Evolutionary conservation across 2,113 vertebrate genomes (phyloP), one percentile per base, ranked within the genome.

Genomic region (Leptosomus discolor): DNA sequence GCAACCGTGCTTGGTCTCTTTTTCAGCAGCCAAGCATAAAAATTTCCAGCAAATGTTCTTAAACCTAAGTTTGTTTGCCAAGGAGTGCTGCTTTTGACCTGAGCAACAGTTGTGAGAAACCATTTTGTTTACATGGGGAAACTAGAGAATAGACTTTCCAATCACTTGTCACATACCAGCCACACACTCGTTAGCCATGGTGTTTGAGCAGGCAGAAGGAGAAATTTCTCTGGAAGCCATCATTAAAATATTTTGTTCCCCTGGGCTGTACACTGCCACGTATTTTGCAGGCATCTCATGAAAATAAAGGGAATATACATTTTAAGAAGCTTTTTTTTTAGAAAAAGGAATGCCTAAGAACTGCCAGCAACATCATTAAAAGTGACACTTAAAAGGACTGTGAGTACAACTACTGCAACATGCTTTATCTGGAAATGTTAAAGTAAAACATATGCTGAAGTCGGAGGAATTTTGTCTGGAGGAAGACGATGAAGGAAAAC

Each of bases 401-500:
- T 76, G 45, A 82, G 34, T 61, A 56, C 45, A 95, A 76, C 80
- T 94, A 91, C 80, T 90, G 64, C 69, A 96, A n/a, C 64, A 45
- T 65, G 56, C 45, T 96, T 79, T 88, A 92, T 96, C 93, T 92
- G 70, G 39, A 95, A 85, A 84, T 36, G 36, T 68, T 91, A 94
- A 96, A 94, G 77, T 48, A 91, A 96, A 97, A 75, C 79, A 85
- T 34, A 85, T 82, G 78, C 65, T 95, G 73, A 89, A 94, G 57
- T 89, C 80, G 82, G 58, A 71, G 43, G 21, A 89, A 56, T 89
- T 96, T 94, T 91, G 58, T 77, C 54, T 84, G 60, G 85, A 81
- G 68, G 74, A 96, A 90, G 69, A 53, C 29, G 19, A 10, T 41
- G 60, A 84, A 83, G 58, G 50, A 67, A 84, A 96, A 90, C 37